These are phyloP conservation scores for Fistularia tabacaria DNA, from an alignment of 2,797 vertebrate species.

Conservation along the genomic window DNA sequence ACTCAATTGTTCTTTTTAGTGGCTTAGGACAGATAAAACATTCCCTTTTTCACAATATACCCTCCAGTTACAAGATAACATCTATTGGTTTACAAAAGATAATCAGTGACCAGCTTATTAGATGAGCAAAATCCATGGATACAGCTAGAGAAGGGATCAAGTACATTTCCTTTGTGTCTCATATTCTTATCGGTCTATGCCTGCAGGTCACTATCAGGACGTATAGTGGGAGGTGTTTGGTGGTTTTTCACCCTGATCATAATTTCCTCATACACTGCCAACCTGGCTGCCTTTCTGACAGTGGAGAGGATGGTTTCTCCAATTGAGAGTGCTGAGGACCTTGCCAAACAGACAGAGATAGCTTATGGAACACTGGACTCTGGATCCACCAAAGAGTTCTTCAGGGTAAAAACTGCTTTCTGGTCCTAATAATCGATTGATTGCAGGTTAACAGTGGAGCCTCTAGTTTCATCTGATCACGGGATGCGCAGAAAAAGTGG, in stretches of 20 bases:
- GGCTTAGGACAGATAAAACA: no score
- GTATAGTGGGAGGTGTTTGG: conserved; percentile 97
- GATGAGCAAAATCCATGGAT: no score
- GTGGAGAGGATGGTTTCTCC: conserved; percentile 97
- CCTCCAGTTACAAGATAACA: no score
- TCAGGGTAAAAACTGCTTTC: conserved; percentile 81
- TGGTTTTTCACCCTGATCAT: conserved; percentile 99
- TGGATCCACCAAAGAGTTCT: conserved; percentile 98
- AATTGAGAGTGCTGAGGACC: conserved; percentile 86
- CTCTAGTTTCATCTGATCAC: no score
- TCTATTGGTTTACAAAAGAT: no score
- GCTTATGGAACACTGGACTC: conserved; percentile 96
- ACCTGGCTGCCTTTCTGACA: conserved; percentile 96
- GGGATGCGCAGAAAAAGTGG: no score
- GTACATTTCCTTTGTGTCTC: background rate
- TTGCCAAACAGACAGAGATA: conserved; percentile 98
- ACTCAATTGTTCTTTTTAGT: no score
- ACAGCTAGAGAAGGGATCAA: no score
- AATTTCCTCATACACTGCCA: conserved; percentile 98
- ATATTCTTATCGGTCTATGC: background rate
- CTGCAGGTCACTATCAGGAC: conserved; percentile 90
- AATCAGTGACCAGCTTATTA: no score
- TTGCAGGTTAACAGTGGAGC: no score
- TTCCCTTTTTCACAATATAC: no score
- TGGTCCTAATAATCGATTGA: no score